Conservation (phyloP, 1,140 invertebrate genomes). For the Marisa cornuarietis region DNA sequence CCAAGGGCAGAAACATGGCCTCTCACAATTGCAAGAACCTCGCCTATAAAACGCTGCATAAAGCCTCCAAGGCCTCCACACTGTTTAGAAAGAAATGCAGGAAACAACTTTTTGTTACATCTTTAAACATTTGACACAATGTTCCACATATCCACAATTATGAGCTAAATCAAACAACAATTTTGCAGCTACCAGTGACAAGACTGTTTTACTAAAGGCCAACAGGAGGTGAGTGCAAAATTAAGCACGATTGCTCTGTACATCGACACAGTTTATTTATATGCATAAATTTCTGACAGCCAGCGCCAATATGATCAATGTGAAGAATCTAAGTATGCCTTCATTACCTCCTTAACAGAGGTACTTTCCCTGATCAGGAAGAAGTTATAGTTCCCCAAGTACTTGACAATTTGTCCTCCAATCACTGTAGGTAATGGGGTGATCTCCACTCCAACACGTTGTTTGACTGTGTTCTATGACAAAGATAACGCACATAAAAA, state of each 20-base stretch:
- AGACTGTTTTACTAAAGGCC: too few species aligned
- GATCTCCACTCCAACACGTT: constrained; percentile 78
- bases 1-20: constrained; percentile 93
- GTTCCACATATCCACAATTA: too few species aligned
- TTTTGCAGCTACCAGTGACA: too few species aligned
- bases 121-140: not conserved
- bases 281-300: constrained; percentile 1
- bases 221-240: too few species aligned
- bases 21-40: constrained; percentile 88
- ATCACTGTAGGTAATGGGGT: constrained; percentile 85
- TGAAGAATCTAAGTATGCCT: not conserved
- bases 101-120: not conserved
- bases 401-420: constrained; percentile 82
- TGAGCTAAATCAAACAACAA: too few species aligned
- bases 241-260: not conserved
- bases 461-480: not conserved
- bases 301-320: not conserved
- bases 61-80: constrained; percentile 89
- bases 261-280: not conserved
- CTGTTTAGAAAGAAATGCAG: constrained; percentile 37
- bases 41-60: constrained; percentile 91
- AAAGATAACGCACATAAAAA: not conserved
- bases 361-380: constrained; percentile 96
- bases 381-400: constrained; percentile 93
- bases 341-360: constrained; percentile 82